Evolutionary conservation across 2,113 vertebrate species (phyloP).

Genomic region (Hirundichthys speculiger): DNA sequence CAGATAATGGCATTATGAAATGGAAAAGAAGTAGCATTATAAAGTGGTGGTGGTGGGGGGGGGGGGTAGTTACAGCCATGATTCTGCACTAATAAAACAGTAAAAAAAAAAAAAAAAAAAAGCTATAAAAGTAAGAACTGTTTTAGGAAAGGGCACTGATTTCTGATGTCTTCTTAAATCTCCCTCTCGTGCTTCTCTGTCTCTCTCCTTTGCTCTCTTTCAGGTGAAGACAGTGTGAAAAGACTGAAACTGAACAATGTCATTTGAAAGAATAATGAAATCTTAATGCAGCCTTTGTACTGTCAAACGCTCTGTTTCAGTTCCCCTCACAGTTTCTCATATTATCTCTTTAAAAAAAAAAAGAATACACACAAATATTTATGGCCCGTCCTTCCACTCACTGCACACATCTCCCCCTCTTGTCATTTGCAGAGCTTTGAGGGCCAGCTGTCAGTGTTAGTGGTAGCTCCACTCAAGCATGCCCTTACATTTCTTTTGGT

Average conservation of each 20-base stretch:
- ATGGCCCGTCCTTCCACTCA: neutral
- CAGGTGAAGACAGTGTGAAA: conserved; percentile 41
- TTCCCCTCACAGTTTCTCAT: conserved; percentile 16
- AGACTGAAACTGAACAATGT: conserved; percentile 55
- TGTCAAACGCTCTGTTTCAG: conserved; percentile 40
- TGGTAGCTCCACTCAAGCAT: conserved; percentile 41
- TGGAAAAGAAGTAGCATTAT: no score
- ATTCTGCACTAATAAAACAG: no score
- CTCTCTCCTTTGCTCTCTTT: conserved; percentile 37
- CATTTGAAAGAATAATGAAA: conserved; percentile 54
- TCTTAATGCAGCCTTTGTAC: conserved; percentile 56
- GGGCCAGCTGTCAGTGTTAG: conserved; percentile 28
- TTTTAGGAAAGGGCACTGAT: conserved; percentile 7
- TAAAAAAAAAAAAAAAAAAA: neutral
- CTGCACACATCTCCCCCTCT: conserved; percentile 8
- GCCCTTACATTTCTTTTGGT: conserved; percentile 47
- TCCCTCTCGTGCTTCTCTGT: conserved; percentile 17
- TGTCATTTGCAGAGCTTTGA: conserved; percentile 45
- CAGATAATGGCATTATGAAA: no score
- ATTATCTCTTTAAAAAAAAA: conserved; percentile 11
- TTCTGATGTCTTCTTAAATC: neutral
- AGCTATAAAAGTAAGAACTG: neutral
- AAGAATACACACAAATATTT: no score
- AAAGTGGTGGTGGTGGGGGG: no score
- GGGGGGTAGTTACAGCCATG: no score